phyloP scores from a whole-genome alignment of 2,888 invertebrate genomes.

The Cataglyphis altisquamis region DNA sequence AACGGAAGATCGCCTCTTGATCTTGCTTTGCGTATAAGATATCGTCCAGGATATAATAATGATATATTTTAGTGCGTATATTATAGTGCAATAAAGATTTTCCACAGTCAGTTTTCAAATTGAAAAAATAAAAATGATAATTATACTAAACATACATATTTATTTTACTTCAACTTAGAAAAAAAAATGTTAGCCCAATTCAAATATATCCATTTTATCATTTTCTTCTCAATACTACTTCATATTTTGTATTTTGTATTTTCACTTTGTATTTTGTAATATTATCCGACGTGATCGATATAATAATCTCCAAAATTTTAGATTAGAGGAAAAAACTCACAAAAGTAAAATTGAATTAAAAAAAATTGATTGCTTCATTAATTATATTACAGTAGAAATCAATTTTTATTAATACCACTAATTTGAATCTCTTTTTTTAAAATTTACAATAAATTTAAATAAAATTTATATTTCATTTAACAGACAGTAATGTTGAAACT shows the following conservation, averaged over 20 bases:
- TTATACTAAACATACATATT: neutral
- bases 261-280: slow-evolving; percentile 14
- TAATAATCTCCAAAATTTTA: neutral
- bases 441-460: neutral
- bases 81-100: neutral
- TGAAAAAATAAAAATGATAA: neutral
- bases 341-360: slow-evolving; percentile 7
- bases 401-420: neutral
- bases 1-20: neutral
- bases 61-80: too few species aligned
- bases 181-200: neutral
- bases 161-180: neutral
- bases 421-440: slow-evolving; percentile 9
- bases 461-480: neutral
- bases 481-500: neutral
- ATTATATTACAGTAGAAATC: neutral
- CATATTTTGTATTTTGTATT: neutral
- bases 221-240: neutral
- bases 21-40: neutral
- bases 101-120: neutral
- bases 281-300: neutral
- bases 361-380: neutral
- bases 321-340: neutral
- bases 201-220: neutral
- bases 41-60: neutral